Base-by-base conservation (phyloP, 2,888 invertebrate species). In the Agrochola circellaris region DNA sequence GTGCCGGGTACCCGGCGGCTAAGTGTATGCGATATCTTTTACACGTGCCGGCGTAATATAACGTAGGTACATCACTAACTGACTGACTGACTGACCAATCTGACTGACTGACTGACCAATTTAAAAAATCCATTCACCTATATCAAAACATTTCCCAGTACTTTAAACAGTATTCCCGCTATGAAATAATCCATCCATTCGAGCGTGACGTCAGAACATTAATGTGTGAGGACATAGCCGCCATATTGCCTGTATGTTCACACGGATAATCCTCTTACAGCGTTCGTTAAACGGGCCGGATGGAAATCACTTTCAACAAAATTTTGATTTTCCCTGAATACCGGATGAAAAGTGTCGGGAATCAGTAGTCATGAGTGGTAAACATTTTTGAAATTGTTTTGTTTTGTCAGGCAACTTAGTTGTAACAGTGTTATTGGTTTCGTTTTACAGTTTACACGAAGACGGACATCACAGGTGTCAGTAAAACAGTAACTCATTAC, bases 221-320 rank as follows among this genome's bases (percentile, higher is more conserved):
- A 71, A 74, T 60, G 54, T 73, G 69, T 38, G 38, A 42, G 82
- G 30, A 58, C 60, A 51, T 15, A 4, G 58, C 67, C n/a, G 73
- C 67, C 81, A 69, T 83, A 42, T 73, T 72, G 71, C 23, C 23
- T 26, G 72, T 73, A 30, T 51, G 72, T 64, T 71, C 42, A 48
- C 75, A 65, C 73, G n/a, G 17, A 48, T 81, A 87, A 87, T 85
- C 86, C 88, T 72, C 79, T 87, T 85, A 85, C 75, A 72, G 51
- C 56, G 68, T 60, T 73, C 75, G 80, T 83, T 82, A 78, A 74
- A 62, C 26, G 38, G 23, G 66, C 73, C 61, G 30, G 20, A 42
- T 62, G 68, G 30, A 69, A 69, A 69, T 73, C 38, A 84, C 58
- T 68, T 83, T 58, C 30, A 38, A 74, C 66, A 42, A 71, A 60